Evolutionary conservation across 2,888 invertebrate genomes (phyloP), one percentile per base, ranked within the genome.

Genomic region (Gymnosoma rotundatum): DNA sequence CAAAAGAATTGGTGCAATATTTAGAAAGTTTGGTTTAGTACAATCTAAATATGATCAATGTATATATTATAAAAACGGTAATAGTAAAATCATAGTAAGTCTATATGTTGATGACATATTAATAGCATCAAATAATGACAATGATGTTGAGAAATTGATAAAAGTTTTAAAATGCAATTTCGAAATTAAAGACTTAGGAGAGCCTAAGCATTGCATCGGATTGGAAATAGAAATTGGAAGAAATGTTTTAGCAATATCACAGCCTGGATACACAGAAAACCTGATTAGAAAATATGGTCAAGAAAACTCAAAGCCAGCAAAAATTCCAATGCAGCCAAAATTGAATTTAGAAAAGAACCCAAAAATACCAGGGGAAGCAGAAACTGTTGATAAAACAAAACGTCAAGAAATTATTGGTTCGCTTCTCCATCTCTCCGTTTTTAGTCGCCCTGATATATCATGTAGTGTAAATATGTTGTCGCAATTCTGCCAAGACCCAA

Each of bases 271-370:
- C 6, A 64, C 25, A 32, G 32, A n/a, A 25, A 64, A 64, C n/a
- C 32, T 64, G 2, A 32, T 45, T n/a, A 38, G 56, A 56, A 75
- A 75, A 66, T 75, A 54, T 66, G 56, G 56, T 16, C 66, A 56
- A 18, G 64, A 66, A 54, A 56, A 75, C 32, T 63, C 54, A 20
- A 74, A 63, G 36, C 45, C 56, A 32, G 16, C 48, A 6, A 75
- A 66, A 75, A 25, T 74, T 63, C 64, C 74, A 20, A 64, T 75
- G 66, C 64, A 64, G 50, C 61, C 38, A 25, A 64, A 64, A 18
- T 10, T 32, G 1, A 25, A 9, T 6, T 50, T 50, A 32, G 64
- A 50, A 32, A 64, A 64, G 38, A 48, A 32, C 8, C 64, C 64
- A 10, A 64, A 16, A 32, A 48, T 48, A 10, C 1, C 25, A 32